Conservation (phyloP, 2,888 invertebrate species). For the Leptopterna dolabrata region DNA sequence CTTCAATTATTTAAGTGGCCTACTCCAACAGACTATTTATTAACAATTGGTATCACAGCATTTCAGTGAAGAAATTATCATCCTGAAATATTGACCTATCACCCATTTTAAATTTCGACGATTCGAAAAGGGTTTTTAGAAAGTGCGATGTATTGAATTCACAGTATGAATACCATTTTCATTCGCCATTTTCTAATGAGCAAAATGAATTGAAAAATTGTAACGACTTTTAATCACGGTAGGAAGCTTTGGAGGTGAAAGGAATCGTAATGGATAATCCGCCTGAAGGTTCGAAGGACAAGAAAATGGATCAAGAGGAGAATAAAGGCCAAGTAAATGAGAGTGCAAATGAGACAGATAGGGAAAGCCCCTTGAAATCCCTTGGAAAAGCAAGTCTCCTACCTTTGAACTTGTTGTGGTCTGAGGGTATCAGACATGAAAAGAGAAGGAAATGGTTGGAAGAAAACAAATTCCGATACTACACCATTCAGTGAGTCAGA, state of each 20-base stretch:
- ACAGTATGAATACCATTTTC: neutral
- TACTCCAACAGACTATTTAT: neutral
- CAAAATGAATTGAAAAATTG: neutral
- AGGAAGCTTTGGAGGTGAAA: neutral
- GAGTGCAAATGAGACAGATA: constrained; percentile 11
- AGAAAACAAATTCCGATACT: neutral
- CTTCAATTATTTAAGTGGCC: too few species aligned
- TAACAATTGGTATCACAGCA: neutral
- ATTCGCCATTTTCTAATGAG: neutral
- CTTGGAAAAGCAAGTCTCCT: neutral
- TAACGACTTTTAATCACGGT: neutral
- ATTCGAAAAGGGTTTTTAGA: neutral
- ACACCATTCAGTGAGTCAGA: constrained; percentile 4
- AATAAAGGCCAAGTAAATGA: neutral
- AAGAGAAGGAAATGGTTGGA: constrained; percentile 5
- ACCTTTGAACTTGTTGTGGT: constrained; percentile 17
- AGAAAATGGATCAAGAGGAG: neutral
- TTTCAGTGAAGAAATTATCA: neutral
- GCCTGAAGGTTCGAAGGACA: neutral
- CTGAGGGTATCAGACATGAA: neutral
- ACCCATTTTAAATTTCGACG: neutral
- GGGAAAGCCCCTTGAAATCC: neutral
- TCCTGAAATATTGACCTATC: neutral
- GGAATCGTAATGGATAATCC: constrained; percentile 23
- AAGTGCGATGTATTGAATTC: neutral